Base-by-base conservation (phyloP, 92 coral and sea anemone genomes). In the Micromussa lordhowensis region DNA sequence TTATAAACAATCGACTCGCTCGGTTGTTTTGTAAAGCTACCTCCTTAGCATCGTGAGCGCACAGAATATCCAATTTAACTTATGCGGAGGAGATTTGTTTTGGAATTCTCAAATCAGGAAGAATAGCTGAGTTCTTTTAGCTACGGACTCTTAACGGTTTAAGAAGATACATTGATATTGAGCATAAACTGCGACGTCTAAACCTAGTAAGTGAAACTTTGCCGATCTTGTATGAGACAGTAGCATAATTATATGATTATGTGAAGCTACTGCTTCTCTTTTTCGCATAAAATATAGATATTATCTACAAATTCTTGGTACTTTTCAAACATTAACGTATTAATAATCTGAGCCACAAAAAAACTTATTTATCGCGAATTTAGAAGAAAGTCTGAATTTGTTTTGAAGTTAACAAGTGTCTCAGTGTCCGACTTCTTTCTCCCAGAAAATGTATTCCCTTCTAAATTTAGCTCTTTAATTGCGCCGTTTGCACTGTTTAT, bases 1-100 rank as follows among this genome's bases (percentile, higher is more conserved):
- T 17, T 38, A 28, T 57, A 84, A 84, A 84, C 87, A 84, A 55
- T 32, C 28, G 55, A 72, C n/a, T 74, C 55, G 58, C 71, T 21
- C 1, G 30, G 80, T 35, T 24, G 8, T 84, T 73, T 5, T 44
- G 36, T 58, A 49, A 73, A 72, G 68, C 81, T 73, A 57, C 35
- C 44, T 15, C 26, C 35, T n/a, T 22, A 53, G 31, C 15, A 34
- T 22, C 61, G 78, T 30, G 15, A 70, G 31, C 44, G 51, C 12
- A 35, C 35, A 28, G 40, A 34, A 4, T 24, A 73, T 73, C 17
- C 35, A 10, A 36, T 13, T 74, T 13, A 15, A 4, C 7, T 74
- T 57, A n/a, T 19, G n/a, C 82, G 38, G 68, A 48, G 24, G 29
- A 30, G 68, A 22, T n/a, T 53, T 78, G 24, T 26, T 55, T 53